These are phyloP conservation scores for Philypnodon macrostomus DNA, from an alignment of 2,797 vertebrate genomes.

Conservation along the genomic window DNA sequence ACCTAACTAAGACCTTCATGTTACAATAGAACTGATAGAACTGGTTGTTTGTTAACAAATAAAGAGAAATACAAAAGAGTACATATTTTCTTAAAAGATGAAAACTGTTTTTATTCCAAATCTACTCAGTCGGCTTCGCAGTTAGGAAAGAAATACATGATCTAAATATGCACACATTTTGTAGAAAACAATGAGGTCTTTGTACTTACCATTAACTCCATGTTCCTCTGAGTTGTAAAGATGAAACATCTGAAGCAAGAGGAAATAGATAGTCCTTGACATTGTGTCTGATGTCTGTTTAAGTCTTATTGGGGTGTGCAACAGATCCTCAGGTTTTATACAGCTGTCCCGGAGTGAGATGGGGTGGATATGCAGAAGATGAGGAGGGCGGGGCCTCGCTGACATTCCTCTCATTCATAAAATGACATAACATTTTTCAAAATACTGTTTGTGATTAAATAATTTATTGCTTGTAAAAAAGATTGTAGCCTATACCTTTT, in stretches of 20 bases:
- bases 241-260: conserved; percentile 63
- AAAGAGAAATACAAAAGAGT: too few relatives aligned
- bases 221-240: conserved; percentile 67
- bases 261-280: conserved; percentile 64
- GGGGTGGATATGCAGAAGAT: conserved; percentile 26
- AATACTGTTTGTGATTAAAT: too few relatives aligned
- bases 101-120: too few relatives aligned
- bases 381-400: conserved; percentile 58
- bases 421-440: not conserved
- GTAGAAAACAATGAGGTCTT: not conserved
- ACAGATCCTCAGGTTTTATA: conserved; percentile 60
- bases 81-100: too few relatives aligned
- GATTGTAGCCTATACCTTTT: too few relatives aligned
- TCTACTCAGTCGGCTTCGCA: too few relatives aligned
- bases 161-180: too few relatives aligned
- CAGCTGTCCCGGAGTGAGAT: conserved; percentile 33
- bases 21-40: too few relatives aligned
- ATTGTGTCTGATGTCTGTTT: conserved; percentile 51
- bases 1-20: too few relatives aligned
- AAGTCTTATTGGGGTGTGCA: conserved; percentile 39
- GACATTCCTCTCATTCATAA: conserved; percentile 58
- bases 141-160: not conserved
- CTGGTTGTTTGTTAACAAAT: too few relatives aligned
- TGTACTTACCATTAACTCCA: conserved; percentile 67
- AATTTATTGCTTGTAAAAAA: too few relatives aligned